Evolutionary conservation across 2,888 invertebrate genomes (phyloP).

Genomic region (Ochropleura plecta): DNA sequence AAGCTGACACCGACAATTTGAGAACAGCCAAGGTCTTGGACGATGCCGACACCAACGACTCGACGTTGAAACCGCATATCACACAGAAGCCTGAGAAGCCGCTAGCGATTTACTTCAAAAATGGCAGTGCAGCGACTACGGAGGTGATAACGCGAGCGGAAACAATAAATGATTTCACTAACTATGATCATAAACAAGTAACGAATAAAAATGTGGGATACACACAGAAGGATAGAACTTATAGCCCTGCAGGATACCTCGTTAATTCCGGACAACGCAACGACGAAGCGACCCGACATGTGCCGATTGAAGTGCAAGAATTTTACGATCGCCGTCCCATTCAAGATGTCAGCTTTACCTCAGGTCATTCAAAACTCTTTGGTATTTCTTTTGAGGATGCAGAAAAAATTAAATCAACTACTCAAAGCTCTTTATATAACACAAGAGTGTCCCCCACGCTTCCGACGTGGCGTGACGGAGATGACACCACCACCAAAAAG

Average conservation of each 20-base stretch:
- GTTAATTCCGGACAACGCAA: background rate
- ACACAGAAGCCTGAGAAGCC: conserved; percentile 88
- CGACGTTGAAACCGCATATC: conserved; percentile 86
- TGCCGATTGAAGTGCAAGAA: conserved; percentile 74
- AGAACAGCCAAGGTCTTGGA: conserved; percentile 80
- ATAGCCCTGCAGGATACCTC: conserved; percentile 25
- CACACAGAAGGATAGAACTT: conserved; percentile 23
- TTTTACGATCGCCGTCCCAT: conserved; percentile 69
- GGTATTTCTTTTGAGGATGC: conserved; percentile 92
- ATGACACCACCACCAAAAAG: conserved; percentile 85
- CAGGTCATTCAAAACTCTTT: conserved; percentile 92
- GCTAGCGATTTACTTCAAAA: conserved; percentile 78
- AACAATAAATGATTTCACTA: conserved; percentile 77
- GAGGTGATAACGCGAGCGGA: conserved; percentile 79
- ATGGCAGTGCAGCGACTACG: conserved; percentile 74
- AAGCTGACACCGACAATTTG: conserved; percentile 81
- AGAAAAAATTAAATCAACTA: conserved; percentile 87
- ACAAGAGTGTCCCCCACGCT: conserved; percentile 92
- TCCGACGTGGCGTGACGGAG: conserved; percentile 87
- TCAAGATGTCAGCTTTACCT: conserved; percentile 86
- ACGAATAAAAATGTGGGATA: conserved; percentile 70
- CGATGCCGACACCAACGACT: conserved; percentile 74
- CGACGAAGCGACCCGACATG: conserved; percentile 62
- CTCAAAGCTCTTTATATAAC: conserved; percentile 87
- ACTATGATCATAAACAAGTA: conserved; percentile 75